Percentiles rank a stretch among this genome's conserved stretches.
Evolutionary conservation across 2,888 invertebrate genomes (phyloP).

Genomic region (Tetropium fuscum): DNA sequence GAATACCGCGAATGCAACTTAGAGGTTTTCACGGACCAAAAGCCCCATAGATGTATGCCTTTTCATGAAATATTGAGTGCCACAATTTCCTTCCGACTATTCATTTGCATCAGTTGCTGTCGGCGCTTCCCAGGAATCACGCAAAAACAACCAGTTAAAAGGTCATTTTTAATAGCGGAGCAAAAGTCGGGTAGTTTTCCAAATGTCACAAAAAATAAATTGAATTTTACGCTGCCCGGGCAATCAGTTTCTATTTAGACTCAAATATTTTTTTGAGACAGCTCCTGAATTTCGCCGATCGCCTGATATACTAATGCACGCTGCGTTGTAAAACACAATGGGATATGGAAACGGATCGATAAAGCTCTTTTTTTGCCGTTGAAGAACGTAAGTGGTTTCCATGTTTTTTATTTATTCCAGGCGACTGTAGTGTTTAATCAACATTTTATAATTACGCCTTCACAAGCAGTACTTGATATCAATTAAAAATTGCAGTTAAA

Average conservation of each 20-base stretch:
- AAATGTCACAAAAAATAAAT: slow-evolving; percentile 11
- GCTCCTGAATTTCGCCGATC: slow-evolving; percentile 11
- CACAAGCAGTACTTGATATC: background rate
- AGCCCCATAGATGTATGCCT: too few species aligned
- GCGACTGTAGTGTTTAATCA: slow-evolving; percentile 6
- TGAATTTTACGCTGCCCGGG: slow-evolving; percentile 14
- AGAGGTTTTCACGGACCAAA: too few species aligned
- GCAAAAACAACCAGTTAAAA: too few species aligned
- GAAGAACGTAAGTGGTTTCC: background rate
- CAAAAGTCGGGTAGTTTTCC: slow-evolving; percentile 1
- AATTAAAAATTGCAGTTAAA: slow-evolving; percentile 5
- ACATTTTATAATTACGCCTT: slow-evolving; percentile 2
- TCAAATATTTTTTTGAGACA: slow-evolving; percentile 19
- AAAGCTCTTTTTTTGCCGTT: slow-evolving; percentile 5
- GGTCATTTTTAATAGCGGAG: too few species aligned
- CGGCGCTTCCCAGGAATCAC: too few species aligned
- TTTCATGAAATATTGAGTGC: too few species aligned
- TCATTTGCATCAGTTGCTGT: too few species aligned
- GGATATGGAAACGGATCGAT: slow-evolving; percentile 2
- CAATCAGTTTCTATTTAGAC: slow-evolving; percentile 10
- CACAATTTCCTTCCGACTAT: too few species aligned
- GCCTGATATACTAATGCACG: slow-evolving; percentile 12
- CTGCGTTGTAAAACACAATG: slow-evolving; percentile 12
- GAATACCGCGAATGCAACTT: too few species aligned
- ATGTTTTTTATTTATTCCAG: slow-evolving; percentile 3